Conservation (phyloP, 2,797 vertebrate genomes). For the Nyctibius grandis region DNA sequence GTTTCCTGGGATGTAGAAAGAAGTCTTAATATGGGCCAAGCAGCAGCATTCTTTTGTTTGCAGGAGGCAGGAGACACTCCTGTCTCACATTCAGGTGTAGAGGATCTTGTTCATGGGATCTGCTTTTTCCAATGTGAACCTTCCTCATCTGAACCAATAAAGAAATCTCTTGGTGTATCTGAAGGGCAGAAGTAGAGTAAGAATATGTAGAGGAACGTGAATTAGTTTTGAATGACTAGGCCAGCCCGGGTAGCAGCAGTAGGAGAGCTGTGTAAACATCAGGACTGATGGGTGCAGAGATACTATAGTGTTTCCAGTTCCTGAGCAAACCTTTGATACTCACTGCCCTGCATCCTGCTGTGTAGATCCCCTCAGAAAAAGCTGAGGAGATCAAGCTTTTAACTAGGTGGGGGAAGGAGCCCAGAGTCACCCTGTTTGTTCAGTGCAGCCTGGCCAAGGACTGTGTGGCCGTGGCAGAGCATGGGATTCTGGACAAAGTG, state of each 20-base stretch:
- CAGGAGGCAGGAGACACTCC: neutral
- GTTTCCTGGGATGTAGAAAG: neutral
- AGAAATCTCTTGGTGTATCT: neutral
- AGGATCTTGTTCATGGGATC: neutral
- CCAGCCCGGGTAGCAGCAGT: neutral
- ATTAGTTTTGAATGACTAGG: neutral
- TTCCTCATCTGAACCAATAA: neutral
- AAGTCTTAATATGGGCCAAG: neutral
- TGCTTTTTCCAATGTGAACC: neutral
- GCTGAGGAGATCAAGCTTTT: neutral
- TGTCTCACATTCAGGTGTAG: neutral
- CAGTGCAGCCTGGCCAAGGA: neutral
- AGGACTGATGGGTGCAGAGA: neutral
- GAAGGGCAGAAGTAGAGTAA: neutral
- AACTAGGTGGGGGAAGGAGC: neutral
- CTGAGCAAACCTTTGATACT: neutral
- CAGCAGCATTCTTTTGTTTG: neutral
- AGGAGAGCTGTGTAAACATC: neutral
- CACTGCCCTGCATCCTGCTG: neutral
- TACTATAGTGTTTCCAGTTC: neutral
- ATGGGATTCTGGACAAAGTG: neutral
- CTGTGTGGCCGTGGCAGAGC: neutral
- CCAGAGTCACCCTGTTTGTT: neutral
- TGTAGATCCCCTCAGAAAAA: neutral
- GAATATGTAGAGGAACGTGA: neutral